Evolutionary conservation across 2,888 invertebrate species (phyloP), one percentile per base, ranked within the genome.

Genomic region (Neria commutata): DNA sequence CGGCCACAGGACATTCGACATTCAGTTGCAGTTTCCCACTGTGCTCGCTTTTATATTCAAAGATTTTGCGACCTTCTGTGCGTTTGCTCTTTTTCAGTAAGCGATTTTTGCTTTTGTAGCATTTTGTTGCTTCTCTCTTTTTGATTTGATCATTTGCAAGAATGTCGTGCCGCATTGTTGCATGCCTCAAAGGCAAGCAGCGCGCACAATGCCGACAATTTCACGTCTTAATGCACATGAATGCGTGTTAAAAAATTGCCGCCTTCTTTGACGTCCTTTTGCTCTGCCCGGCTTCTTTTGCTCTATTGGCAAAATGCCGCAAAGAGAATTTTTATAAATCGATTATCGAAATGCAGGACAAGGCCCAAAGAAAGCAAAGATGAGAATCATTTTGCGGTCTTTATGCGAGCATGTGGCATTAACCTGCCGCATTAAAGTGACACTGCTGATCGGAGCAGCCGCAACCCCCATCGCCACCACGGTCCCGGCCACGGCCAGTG

Each of bases 181-280:
- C 42, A 19, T 6, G 11, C 17, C 10, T 19, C 17, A 42, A 42
- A 21, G 45, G 17, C 40, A 58, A 24, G 56, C 37, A 16, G 57
- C 11, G 5, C 3, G 19, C n/a, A 73, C 73, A 74, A 74, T 69
- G 67, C 64, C 68, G 74, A 72, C 74, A 75, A 77, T 77, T 76
- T 77, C 73, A 76, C 75, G 75, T 76, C 73, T 74, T 72, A 72
- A 71, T 75, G 68, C 70, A 74, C 74, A 70, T 70, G 67, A 71
- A 73, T 73, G 72, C 61, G 64, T 67, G 67, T 66, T 65, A 62
- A 60, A n/a, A 66, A 67, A 64, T 60, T 59, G 67, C 69, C 70
- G 70, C 58, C 67, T 62, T 56, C 67, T 62, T 67, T 67, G 69
- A 66, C 65, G 46, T 58, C 10, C 53, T 50, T 60, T 60, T 37